These are phyloP conservation scores for Scylla paramamosain DNA, from an alignment of 1,140 invertebrate species.

Conservation along the genomic window DNA sequence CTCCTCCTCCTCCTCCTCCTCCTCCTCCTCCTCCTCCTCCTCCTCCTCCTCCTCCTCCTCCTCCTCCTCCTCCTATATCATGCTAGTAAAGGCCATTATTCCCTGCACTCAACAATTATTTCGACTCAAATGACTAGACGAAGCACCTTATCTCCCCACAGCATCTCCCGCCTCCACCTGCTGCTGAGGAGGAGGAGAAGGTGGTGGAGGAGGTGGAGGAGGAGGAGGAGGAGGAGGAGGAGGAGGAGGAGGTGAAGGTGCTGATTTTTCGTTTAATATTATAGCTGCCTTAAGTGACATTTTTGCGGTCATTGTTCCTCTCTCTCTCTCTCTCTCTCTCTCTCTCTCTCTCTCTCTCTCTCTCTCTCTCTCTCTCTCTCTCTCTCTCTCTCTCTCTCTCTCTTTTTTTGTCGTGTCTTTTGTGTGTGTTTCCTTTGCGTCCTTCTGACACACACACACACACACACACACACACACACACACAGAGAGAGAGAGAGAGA, in stretches of 20 bases:
- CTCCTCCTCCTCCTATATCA: conserved; percentile 52
- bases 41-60: background rate
- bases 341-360: conserved; percentile 22
- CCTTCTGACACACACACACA: conserved; percentile 10
- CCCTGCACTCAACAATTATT: conserved; percentile 70
- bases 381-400: conserved; percentile 44
- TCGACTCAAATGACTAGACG: conserved; percentile 65
- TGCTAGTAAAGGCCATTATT: conserved; percentile 63
- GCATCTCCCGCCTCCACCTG: conserved; percentile 55
- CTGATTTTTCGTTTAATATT: background rate
- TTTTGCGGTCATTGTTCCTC: background rate
- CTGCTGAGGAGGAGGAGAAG: background rate
- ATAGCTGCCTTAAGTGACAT: background rate
- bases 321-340: conserved; percentile 7
- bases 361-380: conserved; percentile 46
- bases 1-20: background rate
- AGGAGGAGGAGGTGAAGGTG: background rate
- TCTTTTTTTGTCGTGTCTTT: background rate
- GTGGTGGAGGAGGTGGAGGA: background rate
- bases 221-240: background rate
- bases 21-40: conserved; percentile 9
- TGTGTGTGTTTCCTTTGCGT: background rate
- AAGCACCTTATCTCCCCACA: conserved; percentile 56
- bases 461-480: no score
- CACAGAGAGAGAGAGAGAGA: no score